Conservation (phyloP, 37 sponge, comb jelly and placozoan genomes). For the Tethya wilhelma region DNA sequence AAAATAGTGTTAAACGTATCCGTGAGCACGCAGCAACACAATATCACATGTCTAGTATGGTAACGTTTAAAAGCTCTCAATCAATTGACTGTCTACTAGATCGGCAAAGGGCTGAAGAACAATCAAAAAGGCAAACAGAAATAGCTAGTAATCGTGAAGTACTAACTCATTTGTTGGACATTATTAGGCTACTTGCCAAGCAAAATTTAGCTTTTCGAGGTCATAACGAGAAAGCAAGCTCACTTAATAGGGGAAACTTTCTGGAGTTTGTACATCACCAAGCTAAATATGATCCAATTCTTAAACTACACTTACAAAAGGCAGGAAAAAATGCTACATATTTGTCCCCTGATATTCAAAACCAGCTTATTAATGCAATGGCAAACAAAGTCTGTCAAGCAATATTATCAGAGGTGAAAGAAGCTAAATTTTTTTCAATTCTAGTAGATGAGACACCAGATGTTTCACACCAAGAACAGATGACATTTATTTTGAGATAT, state of each 20-base stretch:
- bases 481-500: background rate
- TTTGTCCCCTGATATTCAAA: slow-evolving; percentile 23
- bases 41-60: background rate
- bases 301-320: slow-evolving; percentile 4
- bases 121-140: background rate
- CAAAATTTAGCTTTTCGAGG: slow-evolving; percentile 4
- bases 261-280: background rate
- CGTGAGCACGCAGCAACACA: background rate
- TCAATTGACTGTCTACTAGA: background rate
- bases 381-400: slow-evolving; percentile 10
- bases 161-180: background rate
- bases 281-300: slow-evolving; percentile 8
- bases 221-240: slow-evolving; percentile 5
- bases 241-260: background rate
- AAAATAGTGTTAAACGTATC: slow-evolving; percentile 9
- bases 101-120: background rate
- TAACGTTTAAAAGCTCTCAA: background rate
- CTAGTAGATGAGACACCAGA: slow-evolving; percentile 20
- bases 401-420: background rate
- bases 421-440: slow-evolving; percentile 4
- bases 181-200: slow-evolving; percentile 1
- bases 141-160: slow-evolving; percentile 1
- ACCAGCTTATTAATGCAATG: background rate
- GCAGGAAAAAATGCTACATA: slow-evolving; percentile 17
- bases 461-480: slow-evolving; percentile 5